Conservation (phyloP, 2,113 vertebrate species). For the Leiothrix lutea region DNA sequence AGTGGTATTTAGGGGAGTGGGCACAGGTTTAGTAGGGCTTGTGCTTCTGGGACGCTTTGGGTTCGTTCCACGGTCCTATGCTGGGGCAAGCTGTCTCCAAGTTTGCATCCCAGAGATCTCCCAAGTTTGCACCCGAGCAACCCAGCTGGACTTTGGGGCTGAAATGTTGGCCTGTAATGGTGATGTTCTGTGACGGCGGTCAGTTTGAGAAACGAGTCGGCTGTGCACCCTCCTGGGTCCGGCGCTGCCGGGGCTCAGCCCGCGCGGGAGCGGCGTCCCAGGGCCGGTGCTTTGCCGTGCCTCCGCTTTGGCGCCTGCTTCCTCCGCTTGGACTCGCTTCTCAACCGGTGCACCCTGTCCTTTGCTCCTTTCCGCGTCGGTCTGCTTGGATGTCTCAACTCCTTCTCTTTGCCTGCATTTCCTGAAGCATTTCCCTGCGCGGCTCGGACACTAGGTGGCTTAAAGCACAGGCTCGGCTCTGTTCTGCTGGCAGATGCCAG, state of each 20-base stretch:
- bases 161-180: fast-evolving
- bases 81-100: neutral
- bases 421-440: neutral
- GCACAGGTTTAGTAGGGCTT: fast-evolving
- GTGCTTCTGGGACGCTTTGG: fast-evolving
- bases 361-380: neutral
- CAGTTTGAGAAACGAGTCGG: fast-evolving
- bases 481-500: neutral
- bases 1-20: neutral
- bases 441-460: slow-evolving; percentile 77
- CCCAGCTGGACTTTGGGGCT: neutral
- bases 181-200: neutral
- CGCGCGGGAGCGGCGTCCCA: fast-evolving
- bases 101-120: neutral
- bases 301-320: neutral
- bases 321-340: neutral
- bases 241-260: fast-evolving
- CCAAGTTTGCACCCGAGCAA: neutral
- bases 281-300: fast-evolving
- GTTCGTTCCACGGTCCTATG: neutral
- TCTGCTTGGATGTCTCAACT: neutral
- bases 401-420: neutral
- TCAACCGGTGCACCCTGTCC: fast-evolving
- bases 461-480: slow-evolving; percentile 26
- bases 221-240: fast-evolving